Base-by-base conservation (phyloP, 1,140 invertebrate genomes). In the Lanistes nyassanus region DNA sequence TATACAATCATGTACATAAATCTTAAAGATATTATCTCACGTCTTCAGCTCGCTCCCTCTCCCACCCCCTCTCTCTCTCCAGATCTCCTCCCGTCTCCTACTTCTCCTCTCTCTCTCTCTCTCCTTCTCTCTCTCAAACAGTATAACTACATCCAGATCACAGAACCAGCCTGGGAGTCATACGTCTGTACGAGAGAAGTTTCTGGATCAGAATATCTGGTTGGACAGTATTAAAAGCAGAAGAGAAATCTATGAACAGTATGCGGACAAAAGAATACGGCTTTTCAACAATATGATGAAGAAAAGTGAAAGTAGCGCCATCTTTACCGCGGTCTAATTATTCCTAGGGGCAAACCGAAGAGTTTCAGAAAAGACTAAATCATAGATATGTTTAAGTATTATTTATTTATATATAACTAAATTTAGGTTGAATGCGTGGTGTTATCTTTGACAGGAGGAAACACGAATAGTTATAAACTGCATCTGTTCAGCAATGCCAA, bases 41-140 rank as follows among this genome's bases (percentile, higher is more conserved):
- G n/a, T n/a, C n/a, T n/a, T n/a, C n/a, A n/a, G n/a, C 58, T 62
- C 58, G n/a, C 58, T 62, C 58, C 31, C 58, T 62, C 58, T 62
- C 58, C 31, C 58, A 26, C 58, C 31, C 58, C 31, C 58, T 62
- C 58, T 62, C 58, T 62, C 58, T 62, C 58, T 62, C 58, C 31
- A 23, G n/a, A 23, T 62, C 58, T 62, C 58, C 31, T 31, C 31
- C 58, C 31, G 23, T 62, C 58, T 62, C 58, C 31, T 31, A 26
- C 58, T 62, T 31, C 31, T 31, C 31, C 58, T 62, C 58, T 62
- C 58, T 62, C 58, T 62, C 58, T 62, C 58, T 62, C 58, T 62
- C 58, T 62, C 58, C 31, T 31, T 62, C 26, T 62, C 58, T 62
- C 11, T 16, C 11, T 62, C 58, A 26, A 11, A 9, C 58, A 62